Evolutionary conservation across 2,888 invertebrate genomes (phyloP).

Genomic region (Folsomia manolachei): DNA sequence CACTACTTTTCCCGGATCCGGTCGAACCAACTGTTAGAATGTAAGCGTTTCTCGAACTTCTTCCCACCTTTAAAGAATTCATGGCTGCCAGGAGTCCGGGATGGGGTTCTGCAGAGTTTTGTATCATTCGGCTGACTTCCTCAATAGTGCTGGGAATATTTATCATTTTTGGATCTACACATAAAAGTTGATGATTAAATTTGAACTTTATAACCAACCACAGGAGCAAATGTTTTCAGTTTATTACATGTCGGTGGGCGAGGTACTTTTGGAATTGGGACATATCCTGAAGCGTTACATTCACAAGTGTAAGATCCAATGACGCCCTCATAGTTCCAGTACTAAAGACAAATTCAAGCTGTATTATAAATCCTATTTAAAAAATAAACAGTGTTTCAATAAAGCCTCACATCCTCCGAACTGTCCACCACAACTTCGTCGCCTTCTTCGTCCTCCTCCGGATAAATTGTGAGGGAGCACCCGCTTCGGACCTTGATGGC

Average conservation of each 20-base stretch:
- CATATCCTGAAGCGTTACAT: conserved; percentile 9
- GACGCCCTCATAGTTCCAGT: neutral
- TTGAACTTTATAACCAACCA: neutral
- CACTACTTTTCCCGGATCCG: conserved; percentile 37
- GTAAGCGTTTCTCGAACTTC: conserved; percentile 37
- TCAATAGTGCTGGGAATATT: conserved; percentile 27
- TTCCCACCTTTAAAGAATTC: conserved; percentile 26
- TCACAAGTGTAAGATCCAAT: conserved; percentile 13
- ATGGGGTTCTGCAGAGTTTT: no score
- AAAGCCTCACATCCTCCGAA: conserved; percentile 11
- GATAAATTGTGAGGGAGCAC: conserved; percentile 20
- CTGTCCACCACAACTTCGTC: conserved; percentile 10
- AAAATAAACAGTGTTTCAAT: conserved; percentile 7
- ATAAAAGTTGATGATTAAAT: neutral
- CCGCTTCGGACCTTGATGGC: conserved; percentile 23
- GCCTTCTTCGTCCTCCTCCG: conserved; percentile 21
- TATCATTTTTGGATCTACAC: conserved; percentile 27
- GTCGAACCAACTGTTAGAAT: conserved; percentile 36
- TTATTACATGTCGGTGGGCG: conserved; percentile 24
- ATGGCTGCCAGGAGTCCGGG: conserved; percentile 33
- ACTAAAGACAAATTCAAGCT: neutral
- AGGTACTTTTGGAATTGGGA: neutral
- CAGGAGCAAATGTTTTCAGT: neutral
- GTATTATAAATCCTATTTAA: neutral
- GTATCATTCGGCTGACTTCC: conserved; percentile 24